Evolutionary conservation across 2,113 vertebrate genomes (phyloP), one percentile per base, ranked within the genome.

Genomic region (Microcebus griseorufus): DNA sequence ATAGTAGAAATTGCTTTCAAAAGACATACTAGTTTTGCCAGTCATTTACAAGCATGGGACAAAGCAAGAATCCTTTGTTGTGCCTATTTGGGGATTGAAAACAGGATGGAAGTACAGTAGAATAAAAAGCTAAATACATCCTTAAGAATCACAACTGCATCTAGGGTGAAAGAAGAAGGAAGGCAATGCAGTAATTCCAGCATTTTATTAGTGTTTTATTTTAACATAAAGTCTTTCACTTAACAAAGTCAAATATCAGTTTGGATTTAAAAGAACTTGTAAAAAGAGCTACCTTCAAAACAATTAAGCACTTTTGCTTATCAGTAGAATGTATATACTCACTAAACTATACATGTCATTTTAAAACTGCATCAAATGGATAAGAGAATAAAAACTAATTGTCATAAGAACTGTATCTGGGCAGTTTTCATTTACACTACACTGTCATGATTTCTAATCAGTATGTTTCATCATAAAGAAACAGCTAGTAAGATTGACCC

Each of bases 1-100:
- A 96, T 91, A 91, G 93, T 85, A 98, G 94, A 98, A 98, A 98
- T 98, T 98, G 78, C 93, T 95, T 97, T 98, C 84, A 97, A 97
- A 98, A 97, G 90, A 94, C 95, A 95, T 27, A 92, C 84, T 87
- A 6, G 9, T 83, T 92, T 93, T 90, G 37, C 85, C 85, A 96
- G 60, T 75, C 76, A 70, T 93, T 95, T 89, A 76, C 12, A 95
- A 88, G 34, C 83, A 88, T 14, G 16, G 29, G 17, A 37, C 76
- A 93, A 87, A 88, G 76, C 48, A 80, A 76, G 34, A 55, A 64
- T 91, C 86, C 32, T 94, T 94, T 93, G 67, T 89, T 78, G 82
- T 78, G 22, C 27, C 9, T 82, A 16, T 48, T 90, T 95, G 37
- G 27, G 25, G 45, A 60, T 4, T 80, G 45, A 39, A 92, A 93